Percentiles rank a stretch among this genome's conserved stretches.
Conservation (phyloP, 2,113 vertebrate species). For the Chaetura pelagica region DNA sequence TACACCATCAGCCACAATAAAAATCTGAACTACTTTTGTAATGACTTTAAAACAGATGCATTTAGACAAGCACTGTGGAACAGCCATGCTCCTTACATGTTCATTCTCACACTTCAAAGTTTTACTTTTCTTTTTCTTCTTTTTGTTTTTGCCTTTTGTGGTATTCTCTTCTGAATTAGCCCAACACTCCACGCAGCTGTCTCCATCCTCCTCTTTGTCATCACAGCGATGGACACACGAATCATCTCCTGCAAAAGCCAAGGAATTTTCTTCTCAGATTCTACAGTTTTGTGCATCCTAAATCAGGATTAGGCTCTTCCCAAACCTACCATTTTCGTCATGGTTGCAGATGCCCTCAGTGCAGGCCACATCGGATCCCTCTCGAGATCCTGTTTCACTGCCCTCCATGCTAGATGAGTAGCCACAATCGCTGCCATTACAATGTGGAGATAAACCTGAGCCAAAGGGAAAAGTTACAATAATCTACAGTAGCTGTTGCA, state of each 20-base stretch:
- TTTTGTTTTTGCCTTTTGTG: conserved; percentile 91
- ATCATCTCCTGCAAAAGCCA: conserved; percentile 80
- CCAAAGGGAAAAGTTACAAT: background rate
- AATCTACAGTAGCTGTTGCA: background rate
- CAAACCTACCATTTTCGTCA: conserved; percentile 87
- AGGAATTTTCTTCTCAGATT: background rate
- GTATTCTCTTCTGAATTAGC: conserved; percentile 85
- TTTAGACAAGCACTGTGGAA: background rate
- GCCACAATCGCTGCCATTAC: conserved; percentile 92
- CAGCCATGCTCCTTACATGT: conserved; percentile 78
- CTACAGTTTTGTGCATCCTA: background rate
- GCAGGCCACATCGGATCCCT: conserved; percentile 94
- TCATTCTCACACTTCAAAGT: conserved; percentile 79
- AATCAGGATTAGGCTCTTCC: background rate
- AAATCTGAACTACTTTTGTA: background rate
- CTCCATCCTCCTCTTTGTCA: conserved; percentile 90
- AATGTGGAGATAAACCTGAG: conserved; percentile 86
- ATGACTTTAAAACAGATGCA: background rate
- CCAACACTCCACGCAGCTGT: conserved; percentile 95
- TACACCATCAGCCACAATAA: fast-evolving
- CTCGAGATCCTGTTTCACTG: conserved; percentile 91
- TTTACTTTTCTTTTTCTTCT: conserved; percentile 96
- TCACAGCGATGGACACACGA: conserved; percentile 83
- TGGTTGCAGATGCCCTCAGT: conserved; percentile 97
- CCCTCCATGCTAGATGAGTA: conserved; percentile 98